Base-by-base conservation (phyloP, 2,888 invertebrate species). In the Lepidochitona cinerea region DNA sequence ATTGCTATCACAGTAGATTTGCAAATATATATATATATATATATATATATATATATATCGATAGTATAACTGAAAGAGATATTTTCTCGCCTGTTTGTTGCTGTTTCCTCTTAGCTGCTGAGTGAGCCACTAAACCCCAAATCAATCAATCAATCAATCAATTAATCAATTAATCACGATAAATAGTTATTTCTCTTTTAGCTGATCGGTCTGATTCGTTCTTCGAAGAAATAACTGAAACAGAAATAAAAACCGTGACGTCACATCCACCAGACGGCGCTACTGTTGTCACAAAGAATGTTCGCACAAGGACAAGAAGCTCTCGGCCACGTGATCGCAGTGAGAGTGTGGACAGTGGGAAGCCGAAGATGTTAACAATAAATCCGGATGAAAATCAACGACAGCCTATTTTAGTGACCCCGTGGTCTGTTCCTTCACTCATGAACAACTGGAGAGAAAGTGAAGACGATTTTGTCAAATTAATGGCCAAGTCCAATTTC, bases 361-460 rank as follows among this genome's bases (percentile, higher is more conserved):
- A 4, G 49, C 14, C 29, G 23, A 59, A 26, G 9, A 32, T 29
- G 7, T 12, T 23, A 14, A 14, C 4, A 23, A 23, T 23, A 2
- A 23, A 18, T 4, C 59, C 59, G 3, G 26, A 26, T 23, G 23
- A 4, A 23, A 59, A 29, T 14, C 29, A 14, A 59, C 29, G 29
- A 29, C 26, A 23, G 4, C 14, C 26, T 4, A 59, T 26, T 23
- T 26, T 59, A 29, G 4, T 59, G 14, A 32, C 23, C 4, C 12
- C 59, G 12, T 59, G 59, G 59, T 29, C 23, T 59, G 59, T 59
- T 23, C 59, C 59, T 23, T 59, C 59, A 23, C 29, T 59, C 12
- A 59, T 59, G 59, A 59, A 59, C 26, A 59, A 59, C 32, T 59
- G 59, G 59, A 59, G 59, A 26, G 59, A 59, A 29, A 26, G 59